A percentile compares a stretch with the other conserved stretches of the same genome.
Evolutionary conservation across 92 coral and sea anemone species (phyloP).

Genomic region (Porites rus): DNA sequence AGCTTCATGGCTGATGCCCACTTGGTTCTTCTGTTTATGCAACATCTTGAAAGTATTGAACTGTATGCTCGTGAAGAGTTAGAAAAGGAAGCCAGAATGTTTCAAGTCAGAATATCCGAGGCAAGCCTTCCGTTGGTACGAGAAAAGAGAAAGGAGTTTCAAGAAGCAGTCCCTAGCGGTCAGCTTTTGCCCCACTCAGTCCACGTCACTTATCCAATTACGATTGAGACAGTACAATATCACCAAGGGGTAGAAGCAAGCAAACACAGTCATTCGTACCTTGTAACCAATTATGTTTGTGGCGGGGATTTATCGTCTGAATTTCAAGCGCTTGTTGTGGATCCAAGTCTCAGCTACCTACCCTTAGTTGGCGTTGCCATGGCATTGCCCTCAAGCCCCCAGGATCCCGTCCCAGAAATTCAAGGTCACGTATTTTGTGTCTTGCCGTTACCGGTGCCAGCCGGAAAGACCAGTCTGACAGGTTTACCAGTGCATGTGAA

Average conservation of each 20-base stretch:
- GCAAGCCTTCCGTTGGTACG: constrained; percentile 61
- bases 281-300: constrained; percentile 66
- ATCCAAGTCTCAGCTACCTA: constrained; percentile 65
- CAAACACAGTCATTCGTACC: constrained; percentile 32
- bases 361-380: constrained; percentile 91
- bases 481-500: too few relatives aligned
- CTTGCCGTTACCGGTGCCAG: too few relatives aligned
- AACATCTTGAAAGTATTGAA: constrained; percentile 70
- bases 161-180: constrained; percentile 18
- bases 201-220: neutral
- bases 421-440: neutral
- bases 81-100: constrained; percentile 20
- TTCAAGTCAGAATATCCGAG: constrained; percentile 73
- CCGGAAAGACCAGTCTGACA: too few relatives aligned
- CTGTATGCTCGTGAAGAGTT: constrained; percentile 52
- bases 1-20: constrained; percentile 78
- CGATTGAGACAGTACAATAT: constrained; percentile 46
- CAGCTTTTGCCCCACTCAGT: constrained; percentile 37
- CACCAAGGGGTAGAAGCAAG: neutral
- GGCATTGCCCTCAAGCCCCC: constrained; percentile 44
- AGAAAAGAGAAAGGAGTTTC: constrained; percentile 65
- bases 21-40: constrained; percentile 77
- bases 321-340: constrained; percentile 50
- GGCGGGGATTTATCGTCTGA: constrained; percentile 47
- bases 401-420: constrained; percentile 9